These are phyloP conservation scores for Polia nebulosa DNA, from an alignment of 2,888 invertebrate species.

Conservation along the genomic window DNA sequence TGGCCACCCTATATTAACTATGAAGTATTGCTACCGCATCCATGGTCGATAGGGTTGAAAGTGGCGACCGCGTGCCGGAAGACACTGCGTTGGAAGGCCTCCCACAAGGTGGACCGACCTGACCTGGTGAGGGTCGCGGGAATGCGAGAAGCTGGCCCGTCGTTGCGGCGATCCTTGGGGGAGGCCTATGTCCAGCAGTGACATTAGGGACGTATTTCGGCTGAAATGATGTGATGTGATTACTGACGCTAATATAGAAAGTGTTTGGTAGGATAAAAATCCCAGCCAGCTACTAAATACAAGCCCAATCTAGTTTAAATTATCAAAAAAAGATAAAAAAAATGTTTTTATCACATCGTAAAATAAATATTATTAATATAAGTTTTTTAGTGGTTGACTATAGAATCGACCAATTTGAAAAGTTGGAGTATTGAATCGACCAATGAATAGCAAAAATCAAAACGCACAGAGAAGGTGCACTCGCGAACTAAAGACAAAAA, in stretches of 20 bases:
- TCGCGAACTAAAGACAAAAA: conserved; percentile 69
- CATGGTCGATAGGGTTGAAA: no score
- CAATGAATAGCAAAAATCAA: conserved; percentile 40
- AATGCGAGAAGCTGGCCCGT: no score
- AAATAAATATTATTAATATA: background rate
- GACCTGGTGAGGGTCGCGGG: no score
- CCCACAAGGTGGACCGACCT: no score
- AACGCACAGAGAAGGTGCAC: conserved; percentile 62
- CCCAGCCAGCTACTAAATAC: background rate
- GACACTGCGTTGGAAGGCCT: no score
- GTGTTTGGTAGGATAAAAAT: background rate
- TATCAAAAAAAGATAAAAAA: no score
- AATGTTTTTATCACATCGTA: no score
- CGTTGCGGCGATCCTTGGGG: background rate
- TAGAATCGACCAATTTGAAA: background rate
- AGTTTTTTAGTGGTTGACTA: background rate
- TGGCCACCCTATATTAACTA: no score
- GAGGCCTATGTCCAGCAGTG: background rate
- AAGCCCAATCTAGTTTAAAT: background rate
- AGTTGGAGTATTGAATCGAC: background rate
- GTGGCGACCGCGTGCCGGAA: no score
- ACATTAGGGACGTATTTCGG: background rate
- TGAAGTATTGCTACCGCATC: no score
- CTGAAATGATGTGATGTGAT: background rate
- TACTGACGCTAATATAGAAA: background rate